A percentile compares a stretch with the other conserved stretches of the same genome.
Conservation (phyloP, 2,888 invertebrate species). For the Dolichopus griseipennis region DNA sequence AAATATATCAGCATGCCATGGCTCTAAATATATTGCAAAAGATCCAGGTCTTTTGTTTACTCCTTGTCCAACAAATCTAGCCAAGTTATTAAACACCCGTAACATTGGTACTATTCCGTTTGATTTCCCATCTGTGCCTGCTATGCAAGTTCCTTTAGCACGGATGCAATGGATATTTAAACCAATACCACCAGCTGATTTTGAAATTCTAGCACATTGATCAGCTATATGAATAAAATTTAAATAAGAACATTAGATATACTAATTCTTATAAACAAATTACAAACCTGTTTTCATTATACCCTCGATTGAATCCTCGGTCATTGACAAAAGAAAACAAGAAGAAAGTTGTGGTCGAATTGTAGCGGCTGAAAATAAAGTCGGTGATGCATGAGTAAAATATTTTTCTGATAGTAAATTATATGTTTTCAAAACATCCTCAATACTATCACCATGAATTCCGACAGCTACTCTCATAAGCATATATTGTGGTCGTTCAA, state of each 20-base stretch:
- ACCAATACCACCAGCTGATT: slow-evolving; percentile 90
- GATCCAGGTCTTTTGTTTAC: slow-evolving; percentile 92
- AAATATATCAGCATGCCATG: slow-evolving; percentile 93
- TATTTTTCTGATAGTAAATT: slow-evolving; percentile 82
- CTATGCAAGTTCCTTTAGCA: slow-evolving; percentile 76
- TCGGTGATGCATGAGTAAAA: slow-evolving; percentile 93
- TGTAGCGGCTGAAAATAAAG: slow-evolving; percentile 86
- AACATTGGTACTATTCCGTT: slow-evolving; percentile 91
- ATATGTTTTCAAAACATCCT: slow-evolving; percentile 82
- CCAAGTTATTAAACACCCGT: slow-evolving; percentile 82
- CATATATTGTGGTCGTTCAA: slow-evolving; percentile 93
- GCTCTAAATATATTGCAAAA: slow-evolving; percentile 90
- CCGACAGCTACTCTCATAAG: slow-evolving; percentile 90
- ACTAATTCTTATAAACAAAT: not conserved
- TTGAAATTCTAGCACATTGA: slow-evolving; percentile 84
- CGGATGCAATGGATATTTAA: slow-evolving; percentile 86
- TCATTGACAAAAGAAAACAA: slow-evolving; percentile 88
- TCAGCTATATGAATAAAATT: slow-evolving; percentile 36
- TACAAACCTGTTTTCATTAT: slow-evolving; percentile 62
- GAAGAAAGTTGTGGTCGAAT: slow-evolving; percentile 82
- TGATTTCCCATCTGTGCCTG: slow-evolving; percentile 84
- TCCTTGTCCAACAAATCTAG: slow-evolving; percentile 89
- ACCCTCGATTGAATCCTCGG: slow-evolving; percentile 84
- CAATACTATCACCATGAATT: slow-evolving; percentile 83
- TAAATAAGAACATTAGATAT: not conserved